These are phyloP conservation scores for Thumatha senex DNA, from an alignment of 2,888 invertebrate species.

Conservation along the genomic window DNA sequence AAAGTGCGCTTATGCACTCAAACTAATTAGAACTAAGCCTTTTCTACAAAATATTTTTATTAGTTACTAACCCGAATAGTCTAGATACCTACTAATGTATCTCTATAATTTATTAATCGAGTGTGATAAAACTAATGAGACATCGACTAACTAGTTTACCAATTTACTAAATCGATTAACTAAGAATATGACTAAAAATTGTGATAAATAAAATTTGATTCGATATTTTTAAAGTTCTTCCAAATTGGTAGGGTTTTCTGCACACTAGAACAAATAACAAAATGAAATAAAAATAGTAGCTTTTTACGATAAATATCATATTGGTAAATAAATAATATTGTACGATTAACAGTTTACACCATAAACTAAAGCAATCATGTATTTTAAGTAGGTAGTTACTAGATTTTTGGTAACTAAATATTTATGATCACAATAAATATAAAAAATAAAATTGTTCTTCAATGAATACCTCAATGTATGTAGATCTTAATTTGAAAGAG, in stretches of 20 bases:
- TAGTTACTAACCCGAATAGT: no score
- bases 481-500: constrained; percentile 20
- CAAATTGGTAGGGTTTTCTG: constrained; percentile 26
- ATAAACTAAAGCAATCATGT: constrained; percentile 31
- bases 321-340: not conserved
- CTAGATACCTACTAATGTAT: not conserved
- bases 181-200: not conserved
- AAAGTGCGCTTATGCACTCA: no score
- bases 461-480: constrained; percentile 33
- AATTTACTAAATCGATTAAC: not conserved
- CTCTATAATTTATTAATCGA: not conserved
- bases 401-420: constrained; percentile 15
- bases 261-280: constrained; percentile 27
- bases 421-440: constrained; percentile 21
- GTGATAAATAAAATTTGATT: not conserved
- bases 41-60: no score
- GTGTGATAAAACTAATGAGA: not conserved
- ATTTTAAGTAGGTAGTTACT: constrained; percentile 12
- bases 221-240: constrained; percentile 13
- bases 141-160: not conserved
- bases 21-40: no score
- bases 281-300: not conserved
- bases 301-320: not conserved
- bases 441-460: constrained; percentile 28
- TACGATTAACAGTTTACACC: constrained; percentile 28